phyloP scores from a whole-genome alignment of 2,113 vertebrate genomes.

The Megaceryle torquata region DNA sequence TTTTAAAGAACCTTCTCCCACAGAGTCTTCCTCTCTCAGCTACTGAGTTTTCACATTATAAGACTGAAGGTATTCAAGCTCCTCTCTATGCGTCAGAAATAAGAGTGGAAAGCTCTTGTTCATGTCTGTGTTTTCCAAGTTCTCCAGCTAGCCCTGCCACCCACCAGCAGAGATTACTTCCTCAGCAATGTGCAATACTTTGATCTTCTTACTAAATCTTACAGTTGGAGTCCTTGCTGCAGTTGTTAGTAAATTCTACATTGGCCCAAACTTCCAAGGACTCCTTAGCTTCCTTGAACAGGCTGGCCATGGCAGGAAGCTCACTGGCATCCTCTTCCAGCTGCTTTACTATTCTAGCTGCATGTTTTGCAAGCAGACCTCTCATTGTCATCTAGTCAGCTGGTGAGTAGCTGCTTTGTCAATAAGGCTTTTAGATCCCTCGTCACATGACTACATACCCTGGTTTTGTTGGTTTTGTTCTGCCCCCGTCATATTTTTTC shows the following conservation, averaged over 20 bases:
- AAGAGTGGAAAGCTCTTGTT: background rate
- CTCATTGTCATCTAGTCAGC: background rate
- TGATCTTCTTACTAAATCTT: background rate
- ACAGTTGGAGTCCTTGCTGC: background rate
- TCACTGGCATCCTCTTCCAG: background rate
- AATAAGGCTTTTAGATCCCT: background rate
- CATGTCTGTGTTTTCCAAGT: background rate
- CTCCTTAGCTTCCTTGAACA: background rate
- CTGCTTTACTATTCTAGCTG: background rate
- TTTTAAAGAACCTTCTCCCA: background rate
- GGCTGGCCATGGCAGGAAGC: background rate
- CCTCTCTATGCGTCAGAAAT: background rate
- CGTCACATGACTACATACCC: background rate
- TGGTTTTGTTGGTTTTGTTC: background rate
- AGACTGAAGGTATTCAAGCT: background rate
- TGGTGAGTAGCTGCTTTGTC: background rate
- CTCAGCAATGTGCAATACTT: background rate
- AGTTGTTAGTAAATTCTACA: background rate
- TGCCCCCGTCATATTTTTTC: background rate
- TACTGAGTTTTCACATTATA: background rate
- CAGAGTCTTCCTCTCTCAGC: background rate
- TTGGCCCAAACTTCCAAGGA: background rate
- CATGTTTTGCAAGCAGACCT: accelerated
- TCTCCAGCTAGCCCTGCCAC: background rate
- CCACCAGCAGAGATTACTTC: background rate